A percentile compares a stretch with the other conserved stretches of the same genome.
phyloP scores from a whole-genome alignment of 1,140 invertebrate species.

The Neodiprion lecontei region DNA sequence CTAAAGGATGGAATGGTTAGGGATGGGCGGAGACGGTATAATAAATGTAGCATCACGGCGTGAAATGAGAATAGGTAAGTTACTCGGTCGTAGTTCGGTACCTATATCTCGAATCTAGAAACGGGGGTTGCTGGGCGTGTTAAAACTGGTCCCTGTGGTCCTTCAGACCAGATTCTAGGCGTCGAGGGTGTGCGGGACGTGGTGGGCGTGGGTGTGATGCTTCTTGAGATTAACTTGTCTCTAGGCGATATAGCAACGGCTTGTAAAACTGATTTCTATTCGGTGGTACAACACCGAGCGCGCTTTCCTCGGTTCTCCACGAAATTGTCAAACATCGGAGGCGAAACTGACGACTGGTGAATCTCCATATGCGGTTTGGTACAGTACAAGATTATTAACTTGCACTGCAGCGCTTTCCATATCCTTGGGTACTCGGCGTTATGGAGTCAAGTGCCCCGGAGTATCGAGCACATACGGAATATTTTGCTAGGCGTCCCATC shows the following conservation, averaged over 20 bases:
- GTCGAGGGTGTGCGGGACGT: not conserved
- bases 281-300: not conserved
- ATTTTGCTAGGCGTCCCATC: no score
- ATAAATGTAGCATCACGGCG: constrained; percentile 7
- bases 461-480: no score
- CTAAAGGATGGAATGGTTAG: not conserved
- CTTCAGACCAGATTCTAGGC: not conserved
- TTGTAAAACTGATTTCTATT: not conserved
- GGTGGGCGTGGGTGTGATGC: not conserved
- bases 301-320: not conserved
- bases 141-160: not conserved
- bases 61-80: not conserved
- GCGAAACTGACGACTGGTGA: no score
- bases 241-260: not conserved
- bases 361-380: no score
- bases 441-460: no score
- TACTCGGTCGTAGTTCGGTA: not conserved
- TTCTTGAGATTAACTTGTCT: not conserved
- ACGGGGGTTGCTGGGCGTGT: not conserved
- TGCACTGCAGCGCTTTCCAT: no score
- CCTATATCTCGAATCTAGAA: not conserved
- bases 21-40: not conserved
- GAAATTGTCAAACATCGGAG: no score
- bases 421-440: no score
- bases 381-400: no score